Evolutionary conservation across 2,113 vertebrate genomes (phyloP), one percentile per base, ranked within the genome.

Genomic region (Calypte anna): DNA sequence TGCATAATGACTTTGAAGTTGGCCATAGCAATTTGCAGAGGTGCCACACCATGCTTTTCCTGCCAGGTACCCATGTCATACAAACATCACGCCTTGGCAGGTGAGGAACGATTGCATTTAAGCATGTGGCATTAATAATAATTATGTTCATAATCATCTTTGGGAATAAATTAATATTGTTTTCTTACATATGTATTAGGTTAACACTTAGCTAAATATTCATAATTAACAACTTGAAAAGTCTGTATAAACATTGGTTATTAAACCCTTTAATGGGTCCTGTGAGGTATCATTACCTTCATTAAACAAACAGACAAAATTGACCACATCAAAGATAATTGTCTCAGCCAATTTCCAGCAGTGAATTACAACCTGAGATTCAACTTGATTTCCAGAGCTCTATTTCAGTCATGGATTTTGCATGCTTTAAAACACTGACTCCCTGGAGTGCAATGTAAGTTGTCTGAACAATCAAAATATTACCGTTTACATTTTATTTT

Each of bases 291-390:
- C 91, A 86, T 96, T 95, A 95, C 53, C 36, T 77, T 74, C 57
- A 61, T 93, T 91, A 81, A 28, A 21, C 27, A 67, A 87, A 77
- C 36, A 74, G 91, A 69, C 91, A 92, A 91, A 85, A 86, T 23
- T 87, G 95, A 96, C 85, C 94, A 88, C 73, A 81, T 97, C 85
- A 90, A 91, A 94, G 91, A 81, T 84, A 96, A 95, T 88, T 94
- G 80, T 95, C 90, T 90, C 88, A 86, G 57, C 64, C 88, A 76
- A 82, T 66, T 88, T 90, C 88, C 80, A 82, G 62, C 72, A 83
- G 44, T 58, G 69, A 96, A 86, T 93, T 90, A 83, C 82, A 91
- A 78, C 55, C 57, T 53, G 90, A 78, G 76, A 68, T 57, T 55
- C 3, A 7, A 64, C 89, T 93, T 82, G 57, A 84, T 75, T 91